Evolutionary conservation across 2,797 vertebrate species (phyloP).

Genomic region (Amniataba percoides): DNA sequence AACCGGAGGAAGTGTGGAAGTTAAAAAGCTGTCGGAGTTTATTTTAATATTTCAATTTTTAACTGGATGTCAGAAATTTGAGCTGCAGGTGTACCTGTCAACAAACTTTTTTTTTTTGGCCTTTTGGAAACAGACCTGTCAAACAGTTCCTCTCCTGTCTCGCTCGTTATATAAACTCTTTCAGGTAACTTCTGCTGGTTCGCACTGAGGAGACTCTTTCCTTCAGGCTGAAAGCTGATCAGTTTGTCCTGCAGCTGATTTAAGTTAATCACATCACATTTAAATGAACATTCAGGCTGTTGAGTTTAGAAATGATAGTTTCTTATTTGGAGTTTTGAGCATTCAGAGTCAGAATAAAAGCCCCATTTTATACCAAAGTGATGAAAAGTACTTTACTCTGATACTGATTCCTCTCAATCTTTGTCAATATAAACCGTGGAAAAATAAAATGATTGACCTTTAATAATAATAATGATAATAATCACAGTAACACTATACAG

Average conservation of each 20-base stretch:
- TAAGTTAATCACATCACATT: neutral
- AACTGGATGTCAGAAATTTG: constrained; percentile 1
- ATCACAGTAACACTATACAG: too few relatives aligned
- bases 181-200: neutral
- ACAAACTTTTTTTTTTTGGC: too few relatives aligned
- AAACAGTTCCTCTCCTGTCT: neutral
- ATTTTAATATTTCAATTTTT: constrained; percentile 13
- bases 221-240: too few relatives aligned
- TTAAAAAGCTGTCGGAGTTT: neutral
- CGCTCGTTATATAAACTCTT: neutral
- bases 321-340: too few relatives aligned
- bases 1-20: neutral
- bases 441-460: too few relatives aligned
- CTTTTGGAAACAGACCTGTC: neutral
- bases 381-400: too few relatives aligned
- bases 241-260: neutral
- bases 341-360: too few relatives aligned
- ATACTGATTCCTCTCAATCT: too few relatives aligned
- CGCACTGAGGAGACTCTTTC: neutral
- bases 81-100: neutral
- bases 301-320: neutral
- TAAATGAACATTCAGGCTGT: neutral
- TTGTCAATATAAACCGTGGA: too few relatives aligned
- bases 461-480: too few relatives aligned
- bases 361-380: too few relatives aligned